Base-by-base conservation (phyloP, 2,113 vertebrate genomes). In the Paramisgurnus dabryanus region DNA sequence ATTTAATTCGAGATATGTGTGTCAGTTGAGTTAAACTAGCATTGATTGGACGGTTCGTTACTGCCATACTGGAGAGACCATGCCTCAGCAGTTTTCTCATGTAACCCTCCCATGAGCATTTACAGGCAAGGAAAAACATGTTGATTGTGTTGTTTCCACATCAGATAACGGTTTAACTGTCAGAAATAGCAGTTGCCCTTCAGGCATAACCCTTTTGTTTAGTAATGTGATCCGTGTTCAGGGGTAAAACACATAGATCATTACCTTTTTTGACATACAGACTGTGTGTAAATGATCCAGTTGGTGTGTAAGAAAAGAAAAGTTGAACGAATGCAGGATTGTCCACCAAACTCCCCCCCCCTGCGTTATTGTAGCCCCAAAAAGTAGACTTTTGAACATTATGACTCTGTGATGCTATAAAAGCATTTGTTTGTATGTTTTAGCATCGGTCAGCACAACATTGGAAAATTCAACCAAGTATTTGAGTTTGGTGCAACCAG, bases 161-260 rank as follows among this genome's bases (percentile, higher is more conserved):
- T 73, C 63, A 66, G 6, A 74, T 63, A 82, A 74, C 61, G 6
- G 50, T 64, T 82, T 61, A 83, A 80, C 77, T 76, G 82, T 76
- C 71, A 80, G 43, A 53, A 69, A 22, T 27, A 49, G 45, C 40
- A 57, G 76, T 69, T 76, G 70, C 53, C 53, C 71, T 68, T 40
- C 55, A 67, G 70, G 65, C 65, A 3, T 64, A 34, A 7, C 27
- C 3, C 45, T 76, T 68, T 53, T 79, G 50, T 78, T 75, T 75
- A 69, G 70, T 76, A 55, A 75, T 73, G 40, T 76, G 82, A 76
- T 65, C 70, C 43, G 39, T 50, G 65, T 65, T 22, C 15, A 8
- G 50, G 49, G 49, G 41, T 47, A 65, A 67, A 66, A 82, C 68
- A 82, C 76, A 78, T 55, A 22, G 61, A 68, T 82, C 76, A 66